Evolutionary conservation across 2,888 invertebrate species (phyloP).

Genomic region (Crossocerus cetratus): DNA sequence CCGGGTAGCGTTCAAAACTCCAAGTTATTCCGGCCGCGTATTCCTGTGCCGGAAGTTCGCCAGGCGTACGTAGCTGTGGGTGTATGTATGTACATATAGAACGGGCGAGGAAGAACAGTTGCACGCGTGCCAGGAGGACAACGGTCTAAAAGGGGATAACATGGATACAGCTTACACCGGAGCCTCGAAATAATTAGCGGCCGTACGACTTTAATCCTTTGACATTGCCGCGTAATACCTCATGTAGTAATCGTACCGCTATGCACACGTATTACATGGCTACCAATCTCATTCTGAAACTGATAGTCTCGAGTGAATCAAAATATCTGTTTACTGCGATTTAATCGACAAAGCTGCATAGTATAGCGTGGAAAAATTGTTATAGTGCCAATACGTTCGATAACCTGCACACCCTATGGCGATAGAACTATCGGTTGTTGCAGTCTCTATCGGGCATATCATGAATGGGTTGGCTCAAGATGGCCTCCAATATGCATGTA

Average conservation of each 20-base stretch:
- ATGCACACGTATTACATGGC: not conserved
- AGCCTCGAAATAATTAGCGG: conserved; percentile 31
- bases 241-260: not conserved
- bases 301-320: not conserved
- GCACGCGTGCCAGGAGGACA: not conserved
- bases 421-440: conserved; percentile 12
- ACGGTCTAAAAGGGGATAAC: conserved; percentile 27
- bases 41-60: conserved; percentile 34
- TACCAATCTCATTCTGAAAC: not conserved
- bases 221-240: conserved; percentile 17
- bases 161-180: conserved; percentile 1
- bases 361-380: too few relatives aligned
- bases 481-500: conserved; percentile 38
- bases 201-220: conserved; percentile 29
- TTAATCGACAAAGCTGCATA: conserved; percentile 2
- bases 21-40: conserved; percentile 49
- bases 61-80: conserved; percentile 24
- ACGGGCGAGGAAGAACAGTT: not conserved
- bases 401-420: not conserved
- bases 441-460: conserved; percentile 41
- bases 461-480: conserved; percentile 31
- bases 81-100: conserved; percentile 21
- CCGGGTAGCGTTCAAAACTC: conserved; percentile 42
- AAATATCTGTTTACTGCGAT: conserved; percentile 11
- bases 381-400: too few relatives aligned